Evolutionary conservation across 2,113 vertebrate genomes (phyloP).

Genomic region (Spheniscus mendiculus): DNA sequence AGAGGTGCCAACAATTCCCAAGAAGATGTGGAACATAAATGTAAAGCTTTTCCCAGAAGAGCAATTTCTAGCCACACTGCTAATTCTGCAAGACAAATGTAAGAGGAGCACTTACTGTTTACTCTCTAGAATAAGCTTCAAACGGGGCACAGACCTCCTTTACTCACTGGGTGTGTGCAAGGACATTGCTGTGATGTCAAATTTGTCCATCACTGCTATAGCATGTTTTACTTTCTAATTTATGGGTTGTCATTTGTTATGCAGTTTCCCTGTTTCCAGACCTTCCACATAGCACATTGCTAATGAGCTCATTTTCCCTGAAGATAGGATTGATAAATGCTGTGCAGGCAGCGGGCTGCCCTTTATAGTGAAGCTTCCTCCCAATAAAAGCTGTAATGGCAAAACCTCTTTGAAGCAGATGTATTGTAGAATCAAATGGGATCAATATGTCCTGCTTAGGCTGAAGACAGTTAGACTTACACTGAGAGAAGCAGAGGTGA

Average conservation of each 20-base stretch:
- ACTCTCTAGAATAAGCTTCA: slow-evolving; percentile 7
- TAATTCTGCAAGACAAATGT: slow-evolving; percentile 33
- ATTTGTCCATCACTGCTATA: neutral
- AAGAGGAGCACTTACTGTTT: neutral
- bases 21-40: slow-evolving; percentile 34
- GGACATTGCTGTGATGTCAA: neutral
- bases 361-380: neutral
- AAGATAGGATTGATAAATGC: neutral
- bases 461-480: slow-evolving; percentile 1
- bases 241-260: neutral
- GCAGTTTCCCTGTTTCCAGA: neutral
- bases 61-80: slow-evolving; percentile 29
- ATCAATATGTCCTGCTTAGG: slow-evolving; percentile 39
- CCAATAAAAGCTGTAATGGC: neutral
- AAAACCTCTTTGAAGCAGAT: slow-evolving; percentile 1
- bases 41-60: slow-evolving; percentile 44
- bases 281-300: neutral
- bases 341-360: neutral
- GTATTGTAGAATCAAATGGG: slow-evolving; percentile 8
- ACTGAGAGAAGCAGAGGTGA: neutral
- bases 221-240: neutral
- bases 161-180: neutral
- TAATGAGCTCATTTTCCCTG: neutral
- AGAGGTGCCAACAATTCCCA: slow-evolving; percentile 36
- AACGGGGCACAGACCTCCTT: neutral